These are phyloP conservation scores for Drosophila nr. fundita DNA, from an alignment of 2,888 invertebrate genomes.

Conservation along the genomic window DNA sequence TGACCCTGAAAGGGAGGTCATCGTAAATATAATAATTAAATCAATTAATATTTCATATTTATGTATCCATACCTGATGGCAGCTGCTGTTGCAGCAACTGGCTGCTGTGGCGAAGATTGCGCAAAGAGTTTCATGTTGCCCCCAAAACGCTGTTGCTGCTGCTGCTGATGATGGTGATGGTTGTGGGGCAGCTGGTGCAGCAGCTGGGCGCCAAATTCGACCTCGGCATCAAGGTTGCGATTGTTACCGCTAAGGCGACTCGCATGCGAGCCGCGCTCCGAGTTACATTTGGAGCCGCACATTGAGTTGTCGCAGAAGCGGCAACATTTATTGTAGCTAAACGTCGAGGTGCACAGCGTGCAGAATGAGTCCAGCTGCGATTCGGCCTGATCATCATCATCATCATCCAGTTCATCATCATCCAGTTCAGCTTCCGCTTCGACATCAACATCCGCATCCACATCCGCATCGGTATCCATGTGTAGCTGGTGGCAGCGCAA, in stretches of 20 bases:
- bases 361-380: conserved; percentile 83
- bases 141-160: conserved; percentile 46
- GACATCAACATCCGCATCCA: conserved; percentile 20
- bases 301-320: conserved; percentile 83
- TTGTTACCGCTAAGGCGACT: conserved; percentile 62
- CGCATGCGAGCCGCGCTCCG: conserved; percentile 73
- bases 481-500: conserved; percentile 41
- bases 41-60: background rate
- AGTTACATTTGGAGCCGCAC: conserved; percentile 84
- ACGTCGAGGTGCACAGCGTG: conserved; percentile 85
- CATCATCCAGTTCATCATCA: background rate
- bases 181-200: conserved; percentile 32
- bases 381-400: conserved; percentile 62
- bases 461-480: conserved; percentile 8
- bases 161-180: conserved; percentile 34
- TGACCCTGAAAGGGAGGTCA: background rate
- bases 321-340: conserved; percentile 84
- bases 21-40: background rate
- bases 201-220: conserved; percentile 25
- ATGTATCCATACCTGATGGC: conserved; percentile 49
- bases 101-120: conserved; percentile 27
- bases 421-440: conserved; percentile 28
- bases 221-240: conserved; percentile 31
- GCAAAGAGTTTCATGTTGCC: conserved; percentile 37
- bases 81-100: conserved; percentile 31